phyloP scores from a whole-genome alignment of 2,888 invertebrate genomes.

The Napeogenes inachia region DNA sequence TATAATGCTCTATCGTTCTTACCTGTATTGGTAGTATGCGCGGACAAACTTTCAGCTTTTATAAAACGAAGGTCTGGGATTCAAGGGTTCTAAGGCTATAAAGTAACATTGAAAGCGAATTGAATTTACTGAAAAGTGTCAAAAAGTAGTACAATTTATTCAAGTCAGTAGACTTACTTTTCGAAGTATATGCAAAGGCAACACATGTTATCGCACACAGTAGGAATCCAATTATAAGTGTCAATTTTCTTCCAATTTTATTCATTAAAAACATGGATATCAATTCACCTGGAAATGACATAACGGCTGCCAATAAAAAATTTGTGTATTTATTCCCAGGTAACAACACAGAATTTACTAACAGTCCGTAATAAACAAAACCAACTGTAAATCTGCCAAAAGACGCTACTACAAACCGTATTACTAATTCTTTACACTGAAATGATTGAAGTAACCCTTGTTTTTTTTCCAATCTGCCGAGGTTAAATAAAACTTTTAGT shows the following conservation, averaged over 20 bases:
- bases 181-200: conserved; percentile 42
- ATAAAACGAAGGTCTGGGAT: too few species aligned
- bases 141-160: too few species aligned
- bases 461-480: not conserved
- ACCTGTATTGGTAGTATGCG: too few species aligned
- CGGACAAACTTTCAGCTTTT: too few species aligned
- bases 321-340: conserved; percentile 63
- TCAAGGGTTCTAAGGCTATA: too few species aligned
- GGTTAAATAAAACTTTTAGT: not conserved
- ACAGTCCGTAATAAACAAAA: conserved; percentile 62
- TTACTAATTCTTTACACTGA: conserved; percentile 49
- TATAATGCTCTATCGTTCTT: too few species aligned
- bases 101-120: too few species aligned
- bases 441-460: conserved; percentile 32
- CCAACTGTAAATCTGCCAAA: conserved; percentile 51
- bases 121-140: too few species aligned
- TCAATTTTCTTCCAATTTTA: conserved; percentile 54
- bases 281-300: conserved; percentile 65
- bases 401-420: conserved; percentile 44
- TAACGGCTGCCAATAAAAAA: conserved; percentile 56
- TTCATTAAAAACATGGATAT: conserved; percentile 57
- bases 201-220: conserved; percentile 38
- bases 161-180: conserved; percentile 41
- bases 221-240: conserved; percentile 50
- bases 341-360: conserved; percentile 59